Evolutionary conservation across 2,797 vertebrate species (phyloP).

Genomic region (Heteromormyrus szaboi): DNA sequence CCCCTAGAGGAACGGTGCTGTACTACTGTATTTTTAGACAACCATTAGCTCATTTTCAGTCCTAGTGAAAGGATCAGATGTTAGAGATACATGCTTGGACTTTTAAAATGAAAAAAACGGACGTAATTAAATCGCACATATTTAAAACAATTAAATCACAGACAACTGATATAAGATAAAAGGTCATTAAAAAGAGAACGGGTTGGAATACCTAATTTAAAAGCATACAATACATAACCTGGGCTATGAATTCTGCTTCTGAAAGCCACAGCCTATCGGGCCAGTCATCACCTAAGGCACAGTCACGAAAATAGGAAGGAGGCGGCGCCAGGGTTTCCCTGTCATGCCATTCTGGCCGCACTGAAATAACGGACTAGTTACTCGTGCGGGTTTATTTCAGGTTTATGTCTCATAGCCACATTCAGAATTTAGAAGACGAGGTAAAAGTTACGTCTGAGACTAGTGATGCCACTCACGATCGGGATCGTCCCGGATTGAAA

Average conservation of each 20-base stretch:
- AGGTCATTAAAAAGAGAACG: not conserved
- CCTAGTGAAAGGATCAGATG: not conserved
- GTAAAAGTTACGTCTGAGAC: not conserved
- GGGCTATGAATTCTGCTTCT: not conserved
- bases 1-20: not conserved
- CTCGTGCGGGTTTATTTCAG: not conserved
- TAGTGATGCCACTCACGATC: not conserved
- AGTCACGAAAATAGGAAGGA: not conserved
- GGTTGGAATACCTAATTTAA: not conserved
- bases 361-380: not conserved
- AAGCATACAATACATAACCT: not conserved
- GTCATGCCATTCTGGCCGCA: not conserved
- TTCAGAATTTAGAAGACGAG: not conserved
- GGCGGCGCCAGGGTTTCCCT: not conserved
- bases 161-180: not conserved
- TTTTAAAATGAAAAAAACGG: not conserved
- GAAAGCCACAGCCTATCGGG: not conserved
- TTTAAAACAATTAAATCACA: not conserved
- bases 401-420: not conserved
- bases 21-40: not conserved
- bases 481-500: not conserved
- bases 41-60: not conserved
- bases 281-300: not conserved
- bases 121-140: not conserved
- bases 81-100: not conserved